Evolutionary conservation across 1,140 invertebrate genomes (phyloP).

Genomic region (Nebria ingens): DNA sequence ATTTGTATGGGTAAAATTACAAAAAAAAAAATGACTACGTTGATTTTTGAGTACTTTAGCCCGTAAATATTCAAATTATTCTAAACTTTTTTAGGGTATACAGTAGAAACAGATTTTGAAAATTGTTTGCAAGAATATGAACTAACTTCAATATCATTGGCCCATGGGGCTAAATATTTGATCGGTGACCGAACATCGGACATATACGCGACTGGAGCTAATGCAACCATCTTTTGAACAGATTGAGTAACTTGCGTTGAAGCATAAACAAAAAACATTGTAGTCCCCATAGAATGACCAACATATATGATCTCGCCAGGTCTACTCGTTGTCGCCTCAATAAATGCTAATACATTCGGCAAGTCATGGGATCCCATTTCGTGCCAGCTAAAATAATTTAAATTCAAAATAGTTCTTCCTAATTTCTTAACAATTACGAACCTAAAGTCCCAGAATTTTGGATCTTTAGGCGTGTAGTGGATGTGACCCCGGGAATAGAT

Average conservation of each 20-base stretch:
- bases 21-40: too few species aligned
- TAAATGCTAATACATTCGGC: slow-evolving; percentile 39
- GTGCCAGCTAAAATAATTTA: slow-evolving; percentile 33
- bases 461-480: slow-evolving; percentile 25
- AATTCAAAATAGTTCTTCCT: neutral
- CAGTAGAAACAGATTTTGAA: neutral
- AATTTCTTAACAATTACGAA: slow-evolving; percentile 3
- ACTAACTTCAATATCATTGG: neutral
- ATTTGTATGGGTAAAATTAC: too few species aligned
- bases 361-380: slow-evolving; percentile 47
- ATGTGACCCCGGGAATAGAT: slow-evolving; percentile 36
- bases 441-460: slow-evolving; percentile 42
- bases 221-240: slow-evolving; percentile 43
- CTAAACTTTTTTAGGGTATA: slow-evolving; percentile 2
- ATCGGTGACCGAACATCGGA: slow-evolving; percentile 58
- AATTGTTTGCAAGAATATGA: neutral
- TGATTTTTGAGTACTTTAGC: too few species aligned
- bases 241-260: slow-evolving; percentile 42
- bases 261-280: slow-evolving; percentile 41
- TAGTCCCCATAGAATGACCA: slow-evolving; percentile 55
- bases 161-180: slow-evolving; percentile 40
- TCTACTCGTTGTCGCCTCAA: slow-evolving; percentile 41
- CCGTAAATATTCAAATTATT: neutral
- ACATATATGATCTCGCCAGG: slow-evolving; percentile 46
- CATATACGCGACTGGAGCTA: slow-evolving; percentile 68